Base-by-base conservation (phyloP, 2,888 invertebrate species). In the Capitulum mitella region DNA sequence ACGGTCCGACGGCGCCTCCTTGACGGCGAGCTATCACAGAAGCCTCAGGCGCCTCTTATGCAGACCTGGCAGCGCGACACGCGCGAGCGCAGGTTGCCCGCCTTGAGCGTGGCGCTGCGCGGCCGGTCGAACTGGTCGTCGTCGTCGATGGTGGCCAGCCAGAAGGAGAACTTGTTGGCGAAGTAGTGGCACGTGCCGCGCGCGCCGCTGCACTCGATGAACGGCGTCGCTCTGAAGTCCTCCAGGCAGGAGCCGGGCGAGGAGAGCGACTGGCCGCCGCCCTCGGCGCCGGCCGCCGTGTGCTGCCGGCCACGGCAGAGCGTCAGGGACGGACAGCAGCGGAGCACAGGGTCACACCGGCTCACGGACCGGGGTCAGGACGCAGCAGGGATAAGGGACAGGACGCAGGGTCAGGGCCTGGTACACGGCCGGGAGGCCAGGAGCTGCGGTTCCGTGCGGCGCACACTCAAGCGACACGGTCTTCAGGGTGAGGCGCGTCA, bases 161-260 rank as follows among this genome's bases (percentile, higher is more conserved):
- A 99, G 90, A 98, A 99, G 86, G 97, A 97, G 85, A 95, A 92
- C 86, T 96, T 94, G 85, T 98, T 97, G 82, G 97, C 93, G 85
- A 94, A 97, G 87, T 95, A 96, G 84, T 96, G 94, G 86, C 97
- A 97, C 78, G 94, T 92, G 81, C 97, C 97, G 83, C 94, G 91
- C 75, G 92, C 95, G 58, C 98, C 98, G 86, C 98, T 98, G 86
- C 99, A 99, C 87, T 99, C 99, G 84, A 99, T 98, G 89, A 99
- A 99, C 64, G 98, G 99, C 79, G 96, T 94, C 34, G 98, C 92
- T 79, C 97, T 90, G 92, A 98, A 99, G 87, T 97, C 96, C 89
- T 98, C 94, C 82, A 99, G 88, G 84, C 98, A 99, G 32, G 97
- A 98, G 77, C 99, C 99, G 22, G 98, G 94, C 84, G 97, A 97